Conservation (phyloP, 2,797 vertebrate genomes). For the Gymnocypris eckloni region DNA sequence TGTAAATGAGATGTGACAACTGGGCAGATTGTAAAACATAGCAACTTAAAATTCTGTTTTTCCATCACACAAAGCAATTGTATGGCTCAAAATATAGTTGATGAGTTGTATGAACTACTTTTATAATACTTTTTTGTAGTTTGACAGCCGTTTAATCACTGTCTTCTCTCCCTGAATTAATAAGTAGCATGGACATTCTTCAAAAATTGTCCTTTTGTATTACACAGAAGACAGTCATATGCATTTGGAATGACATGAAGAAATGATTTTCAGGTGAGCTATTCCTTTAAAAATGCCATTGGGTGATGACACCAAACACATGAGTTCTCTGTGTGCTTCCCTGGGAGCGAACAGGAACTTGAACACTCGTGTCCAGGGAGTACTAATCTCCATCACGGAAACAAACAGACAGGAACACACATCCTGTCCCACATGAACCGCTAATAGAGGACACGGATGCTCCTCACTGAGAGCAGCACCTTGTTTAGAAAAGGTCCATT, state of each 20-base stretch:
- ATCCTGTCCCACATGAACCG: constrained; percentile 18
- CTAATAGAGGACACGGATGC: background rate
- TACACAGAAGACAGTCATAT: background rate
- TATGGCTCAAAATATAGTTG: background rate
- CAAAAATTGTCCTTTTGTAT: background rate
- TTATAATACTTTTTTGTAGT: background rate
- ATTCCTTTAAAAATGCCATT: background rate
- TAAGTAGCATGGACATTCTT: background rate
- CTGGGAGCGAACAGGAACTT: constrained; percentile 16
- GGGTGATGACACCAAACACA: constrained; percentile 5
- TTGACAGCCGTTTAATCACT: background rate
- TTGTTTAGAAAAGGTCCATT: background rate
- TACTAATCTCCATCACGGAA: constrained; percentile 10
- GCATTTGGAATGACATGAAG: background rate
- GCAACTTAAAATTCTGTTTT: background rate
- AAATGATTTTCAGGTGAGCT: background rate
- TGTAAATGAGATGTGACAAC: background rate
- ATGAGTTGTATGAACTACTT: background rate
- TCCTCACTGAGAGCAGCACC: background rate
- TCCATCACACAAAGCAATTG: background rate
- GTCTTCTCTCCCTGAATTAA: background rate
- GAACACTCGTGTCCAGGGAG: constrained; percentile 24
- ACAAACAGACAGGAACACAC: constrained; percentile 37
- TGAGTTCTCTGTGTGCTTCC: background rate
- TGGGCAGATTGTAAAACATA: background rate